Conservation (phyloP, 2,113 vertebrate species). For the Strix uralensis region DNA sequence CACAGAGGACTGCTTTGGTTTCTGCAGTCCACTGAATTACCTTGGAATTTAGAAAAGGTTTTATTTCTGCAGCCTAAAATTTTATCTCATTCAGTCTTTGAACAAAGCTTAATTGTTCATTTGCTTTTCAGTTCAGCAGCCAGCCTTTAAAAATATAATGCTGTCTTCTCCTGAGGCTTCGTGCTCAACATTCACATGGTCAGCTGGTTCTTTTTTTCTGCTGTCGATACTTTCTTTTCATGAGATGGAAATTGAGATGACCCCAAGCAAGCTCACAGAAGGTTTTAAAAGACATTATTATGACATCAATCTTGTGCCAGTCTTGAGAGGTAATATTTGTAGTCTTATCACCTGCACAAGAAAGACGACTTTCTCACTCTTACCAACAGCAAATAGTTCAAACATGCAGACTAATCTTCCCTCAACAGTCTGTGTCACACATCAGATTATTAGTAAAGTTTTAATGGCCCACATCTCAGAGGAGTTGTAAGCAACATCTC, state of each 20-base stretch:
- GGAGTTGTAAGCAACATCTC: fast-evolving
- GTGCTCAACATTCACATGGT: neutral
- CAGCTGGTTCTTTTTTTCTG: neutral
- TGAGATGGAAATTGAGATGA: neutral
- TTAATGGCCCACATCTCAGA: neutral
- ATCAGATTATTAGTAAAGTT: neutral
- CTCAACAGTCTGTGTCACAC: fast-evolving
- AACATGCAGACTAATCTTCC: neutral
- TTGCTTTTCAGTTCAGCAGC: neutral
- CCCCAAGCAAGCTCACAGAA: neutral
- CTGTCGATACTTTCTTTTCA: neutral
- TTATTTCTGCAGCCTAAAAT: neutral
- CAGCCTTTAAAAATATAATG: neutral
- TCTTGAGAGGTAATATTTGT: neutral
- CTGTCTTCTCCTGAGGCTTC: neutral
- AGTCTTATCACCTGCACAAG: neutral
- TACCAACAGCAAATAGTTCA: neutral
- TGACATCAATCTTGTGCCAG: neutral
- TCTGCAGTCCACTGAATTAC: neutral
- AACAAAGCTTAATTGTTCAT: neutral
- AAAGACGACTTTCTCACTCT: neutral
- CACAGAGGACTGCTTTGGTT: neutral
- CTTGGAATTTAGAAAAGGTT: neutral
- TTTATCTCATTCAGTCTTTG: neutral
- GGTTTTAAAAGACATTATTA: neutral